These are phyloP conservation scores for Phalacrocorax brasilianus DNA, from an alignment of 2,113 vertebrate genomes.

Conservation along the genomic window DNA sequence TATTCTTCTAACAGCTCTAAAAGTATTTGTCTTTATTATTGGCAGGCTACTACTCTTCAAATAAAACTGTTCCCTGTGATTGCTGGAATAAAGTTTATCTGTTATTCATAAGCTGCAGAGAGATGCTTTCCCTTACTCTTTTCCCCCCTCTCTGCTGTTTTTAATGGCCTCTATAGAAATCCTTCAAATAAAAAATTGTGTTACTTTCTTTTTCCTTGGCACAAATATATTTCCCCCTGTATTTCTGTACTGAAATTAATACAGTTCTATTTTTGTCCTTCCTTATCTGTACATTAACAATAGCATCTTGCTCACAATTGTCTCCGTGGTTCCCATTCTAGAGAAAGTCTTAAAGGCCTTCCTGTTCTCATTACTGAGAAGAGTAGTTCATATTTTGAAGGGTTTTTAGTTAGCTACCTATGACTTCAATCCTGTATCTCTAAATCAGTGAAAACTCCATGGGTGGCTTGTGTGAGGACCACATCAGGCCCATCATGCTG, in stretches of 20 bases:
- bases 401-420: not conserved
- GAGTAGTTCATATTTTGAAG: not conserved
- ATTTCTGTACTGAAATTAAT: slow-evolving; percentile 44
- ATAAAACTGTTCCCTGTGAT: slow-evolving; percentile 18
- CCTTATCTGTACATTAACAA: slow-evolving; percentile 46
- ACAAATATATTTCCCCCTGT: slow-evolving; percentile 3
- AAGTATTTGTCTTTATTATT: slow-evolving; percentile 44
- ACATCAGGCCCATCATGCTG: fast-evolving
- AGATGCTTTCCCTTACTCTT: not conserved
- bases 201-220: slow-evolving; percentile 3
- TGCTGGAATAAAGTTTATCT: slow-evolving; percentile 49
- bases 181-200: slow-evolving; percentile 31
- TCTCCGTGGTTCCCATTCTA: not conserved
- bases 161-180: slow-evolving; percentile 44
- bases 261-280: slow-evolving; percentile 42
- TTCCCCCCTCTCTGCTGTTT: not conserved
- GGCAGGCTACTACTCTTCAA: slow-evolving; percentile 38
- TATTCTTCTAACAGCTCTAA: slow-evolving; percentile 20
- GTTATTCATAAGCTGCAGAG: slow-evolving; percentile 54
- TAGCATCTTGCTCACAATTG: slow-evolving; percentile 32
- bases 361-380: not conserved
- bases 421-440: not conserved
- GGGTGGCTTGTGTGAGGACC: not conserved
- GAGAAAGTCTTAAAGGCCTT: not conserved
- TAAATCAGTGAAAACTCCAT: not conserved